A percentile compares a stretch with the other conserved stretches of the same genome.
Evolutionary conservation across 2,888 invertebrate genomes (phyloP).

Genomic region (Microdon myrmicae): DNA sequence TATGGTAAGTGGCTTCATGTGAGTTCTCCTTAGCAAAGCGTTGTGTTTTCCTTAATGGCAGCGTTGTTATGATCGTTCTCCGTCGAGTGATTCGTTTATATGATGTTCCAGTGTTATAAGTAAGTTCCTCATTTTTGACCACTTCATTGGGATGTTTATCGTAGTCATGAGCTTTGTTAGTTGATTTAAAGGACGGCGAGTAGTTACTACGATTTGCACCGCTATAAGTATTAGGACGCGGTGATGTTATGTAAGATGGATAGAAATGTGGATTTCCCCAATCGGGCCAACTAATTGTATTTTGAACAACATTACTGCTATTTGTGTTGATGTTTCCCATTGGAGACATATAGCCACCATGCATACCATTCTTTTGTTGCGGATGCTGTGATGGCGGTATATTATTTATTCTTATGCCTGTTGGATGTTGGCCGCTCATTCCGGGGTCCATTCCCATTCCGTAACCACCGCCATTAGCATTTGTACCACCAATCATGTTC

Average conservation of each 20-base stretch:
- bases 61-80: slow-evolving; percentile 14
- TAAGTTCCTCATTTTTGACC: slow-evolving; percentile 91
- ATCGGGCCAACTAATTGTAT: slow-evolving; percentile 61
- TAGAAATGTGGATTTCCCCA: slow-evolving; percentile 54
- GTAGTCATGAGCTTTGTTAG: slow-evolving; percentile 82
- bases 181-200: slow-evolving; percentile 69
- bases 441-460: no score
- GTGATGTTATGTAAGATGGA: slow-evolving; percentile 57
- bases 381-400: slow-evolving; percentile 55
- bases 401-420: slow-evolving; percentile 31
- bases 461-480: no score
- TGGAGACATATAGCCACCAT: slow-evolving; percentile 51
- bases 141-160: slow-evolving; percentile 92
- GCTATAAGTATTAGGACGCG: slow-evolving; percentile 57
- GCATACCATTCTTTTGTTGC: slow-evolving; percentile 59
- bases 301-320: slow-evolving; percentile 62
- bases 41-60: slow-evolving; percentile 3
- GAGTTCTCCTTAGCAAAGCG: slow-evolving; percentile 18
- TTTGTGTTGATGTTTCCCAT: slow-evolving; percentile 59
- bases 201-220: slow-evolving; percentile 61
- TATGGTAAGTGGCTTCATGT: slow-evolving; percentile 32
- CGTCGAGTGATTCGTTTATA: slow-evolving; percentile 36
- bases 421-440: slow-evolving; percentile 70
- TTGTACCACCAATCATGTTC: no score
- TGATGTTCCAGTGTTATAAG: slow-evolving; percentile 72